Evolutionary conservation across 2,797 vertebrate genomes (phyloP).

Genomic region (Acomys russatus): DNA sequence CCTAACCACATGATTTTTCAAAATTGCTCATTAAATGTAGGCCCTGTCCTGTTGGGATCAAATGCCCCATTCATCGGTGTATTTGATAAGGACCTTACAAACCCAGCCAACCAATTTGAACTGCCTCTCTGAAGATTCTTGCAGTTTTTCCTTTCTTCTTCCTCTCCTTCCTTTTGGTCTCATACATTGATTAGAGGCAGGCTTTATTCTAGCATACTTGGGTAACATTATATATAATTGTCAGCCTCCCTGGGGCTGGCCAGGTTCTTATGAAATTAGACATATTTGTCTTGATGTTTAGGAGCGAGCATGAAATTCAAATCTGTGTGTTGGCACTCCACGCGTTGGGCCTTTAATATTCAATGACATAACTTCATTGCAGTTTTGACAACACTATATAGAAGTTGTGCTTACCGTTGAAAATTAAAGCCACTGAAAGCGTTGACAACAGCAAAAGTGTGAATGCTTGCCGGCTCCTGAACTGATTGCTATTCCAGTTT

Average conservation of each 20-base stretch:
- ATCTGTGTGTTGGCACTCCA: constrained; percentile 89
- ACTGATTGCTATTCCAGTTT: constrained; percentile 92
- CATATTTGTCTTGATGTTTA: constrained; percentile 93
- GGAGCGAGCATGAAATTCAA: constrained; percentile 91
- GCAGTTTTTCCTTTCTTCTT: neutral
- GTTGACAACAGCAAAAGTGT: constrained; percentile 92
- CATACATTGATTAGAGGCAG: constrained; percentile 35
- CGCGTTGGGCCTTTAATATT: constrained; percentile 90
- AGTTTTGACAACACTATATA: constrained; percentile 91
- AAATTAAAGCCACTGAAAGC: constrained; percentile 92
- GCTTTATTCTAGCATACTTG: constrained; percentile 72
- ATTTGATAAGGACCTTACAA: constrained; percentile 37
- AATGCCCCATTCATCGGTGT: neutral
- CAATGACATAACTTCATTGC: constrained; percentile 92
- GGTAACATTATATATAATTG: constrained; percentile 82
- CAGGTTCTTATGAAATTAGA: constrained; percentile 91
- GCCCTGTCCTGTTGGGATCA: neutral
- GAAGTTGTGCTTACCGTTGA: constrained; percentile 92
- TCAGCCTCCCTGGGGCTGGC: constrained; percentile 85
- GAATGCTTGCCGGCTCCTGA: constrained; percentile 89
- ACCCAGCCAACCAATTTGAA: constrained; percentile 8
- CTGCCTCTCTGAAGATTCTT: neutral
- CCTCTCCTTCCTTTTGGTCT: neutral
- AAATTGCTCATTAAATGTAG: constrained; percentile 42
- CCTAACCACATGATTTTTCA: neutral